Base-by-base conservation (phyloP, 2,797 vertebrate genomes). In the Lutra lutra region DNA sequence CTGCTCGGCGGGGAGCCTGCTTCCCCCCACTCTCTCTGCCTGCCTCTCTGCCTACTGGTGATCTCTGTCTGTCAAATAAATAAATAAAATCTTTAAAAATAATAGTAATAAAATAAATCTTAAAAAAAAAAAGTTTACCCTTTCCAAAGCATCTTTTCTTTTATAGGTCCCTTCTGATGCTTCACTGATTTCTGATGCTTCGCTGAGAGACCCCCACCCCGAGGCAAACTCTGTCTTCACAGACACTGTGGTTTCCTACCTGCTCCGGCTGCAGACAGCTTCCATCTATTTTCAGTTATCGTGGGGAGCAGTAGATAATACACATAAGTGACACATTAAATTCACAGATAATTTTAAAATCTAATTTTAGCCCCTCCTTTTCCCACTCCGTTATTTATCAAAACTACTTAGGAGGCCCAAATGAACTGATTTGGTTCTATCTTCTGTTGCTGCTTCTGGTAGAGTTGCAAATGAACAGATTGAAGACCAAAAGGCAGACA, bases 291-390 rank as follows among this genome's bases (percentile, higher is more conserved):
- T 51, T 68, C 80, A 79, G n/a, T 73, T 64, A 60, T 51, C 86
- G 17, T 1, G 66, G 75, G 51, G 6, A 83, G 73, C 54, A 32
- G 64, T 7, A 86, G 88, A 83, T 85, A 86, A 89, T 14, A 56
- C 66, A 91, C 87, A 4, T 35, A n/a, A n/a, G 23, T 54, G 73
- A 86, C 89, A 66, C 15, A 40, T 38, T 86, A 86, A 83, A 90
- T 40, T 84, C 43, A 75, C 35, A 83, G 70, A 40, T 75, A 32
- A 56, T 87, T 83, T 82, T 13, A 40, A 78, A 70, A 96, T 85
- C 32, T 93, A 82, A 88, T 75, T 89, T 35, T 82, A 84, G 86
- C 83, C 43, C 78, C 46, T 32, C n/a, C 66, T 79, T 66, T 87
- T 66, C 79, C 46, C 21, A 48, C 20, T 40, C n/a, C 3, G 25